Conservation (phyloP, 2,888 invertebrate species). For the Eugnorisma glareosa region DNA sequence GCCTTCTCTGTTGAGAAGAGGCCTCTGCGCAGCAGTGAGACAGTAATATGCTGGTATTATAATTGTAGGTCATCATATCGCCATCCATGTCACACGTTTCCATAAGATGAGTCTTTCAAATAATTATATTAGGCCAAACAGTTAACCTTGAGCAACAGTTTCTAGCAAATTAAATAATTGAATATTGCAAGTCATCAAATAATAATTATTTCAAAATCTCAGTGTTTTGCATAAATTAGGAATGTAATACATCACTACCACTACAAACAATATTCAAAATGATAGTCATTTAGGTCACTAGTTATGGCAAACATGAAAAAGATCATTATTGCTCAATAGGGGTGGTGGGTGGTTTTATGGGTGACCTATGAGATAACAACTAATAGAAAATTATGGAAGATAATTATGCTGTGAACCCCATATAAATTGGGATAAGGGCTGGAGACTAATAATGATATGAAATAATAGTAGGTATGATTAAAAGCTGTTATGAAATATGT, state of each 20-base stretch:
- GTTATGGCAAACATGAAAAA: background rate
- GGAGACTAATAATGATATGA: background rate
- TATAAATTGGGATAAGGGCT: background rate
- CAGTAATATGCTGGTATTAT: no score
- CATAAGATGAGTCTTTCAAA: background rate
- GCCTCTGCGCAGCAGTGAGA: no score
- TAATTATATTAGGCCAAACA: background rate
- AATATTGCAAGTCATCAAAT: background rate
- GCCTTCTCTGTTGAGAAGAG: no score
- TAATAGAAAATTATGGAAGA: background rate
- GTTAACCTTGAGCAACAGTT: background rate
- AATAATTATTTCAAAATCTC: background rate
- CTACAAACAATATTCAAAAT: constrained; percentile 2
- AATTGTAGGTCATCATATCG: background rate
- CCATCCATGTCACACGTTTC: background rate
- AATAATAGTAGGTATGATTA: constrained; percentile 3
- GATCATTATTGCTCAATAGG: background rate
- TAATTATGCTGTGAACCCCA: background rate
- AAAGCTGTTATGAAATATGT: background rate
- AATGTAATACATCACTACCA: background rate
- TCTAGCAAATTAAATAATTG: background rate
- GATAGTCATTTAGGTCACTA: background rate
- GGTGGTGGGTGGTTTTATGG: background rate
- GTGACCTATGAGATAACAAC: background rate
- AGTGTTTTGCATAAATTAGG: background rate